phyloP scores from a whole-genome alignment of 2,113 vertebrate species.

The Plecotus auritus region DNA sequence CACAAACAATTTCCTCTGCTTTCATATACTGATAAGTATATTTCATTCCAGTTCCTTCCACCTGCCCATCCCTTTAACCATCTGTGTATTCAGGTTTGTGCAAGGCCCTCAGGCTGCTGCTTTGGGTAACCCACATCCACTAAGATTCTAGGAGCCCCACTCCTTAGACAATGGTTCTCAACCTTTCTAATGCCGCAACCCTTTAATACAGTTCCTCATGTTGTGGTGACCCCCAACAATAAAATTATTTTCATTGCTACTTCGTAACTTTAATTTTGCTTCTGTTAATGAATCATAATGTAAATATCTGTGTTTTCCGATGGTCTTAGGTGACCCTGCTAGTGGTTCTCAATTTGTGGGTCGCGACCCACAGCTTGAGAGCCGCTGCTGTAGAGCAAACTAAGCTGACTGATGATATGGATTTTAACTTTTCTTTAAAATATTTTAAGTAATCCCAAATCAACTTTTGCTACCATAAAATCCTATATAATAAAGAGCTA shows the following conservation, averaged over 20 bases:
- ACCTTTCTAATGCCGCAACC: no score
- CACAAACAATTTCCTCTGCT: background rate
- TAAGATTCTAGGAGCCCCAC: background rate
- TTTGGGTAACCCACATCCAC: background rate
- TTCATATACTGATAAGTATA: background rate
- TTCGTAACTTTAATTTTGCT: no score
- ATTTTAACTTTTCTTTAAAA: background rate
- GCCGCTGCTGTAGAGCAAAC: background rate
- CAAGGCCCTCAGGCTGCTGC: background rate
- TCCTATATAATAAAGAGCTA: no score
- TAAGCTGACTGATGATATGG: background rate
- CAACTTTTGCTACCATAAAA: background rate
- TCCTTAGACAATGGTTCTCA: no score
- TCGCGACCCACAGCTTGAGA: no score
- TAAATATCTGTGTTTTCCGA: no score
- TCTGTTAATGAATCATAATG: no score
- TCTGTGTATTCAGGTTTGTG: background rate
- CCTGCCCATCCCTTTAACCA: background rate
- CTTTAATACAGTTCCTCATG: no score
- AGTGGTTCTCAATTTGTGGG: no score
- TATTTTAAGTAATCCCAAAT: background rate
- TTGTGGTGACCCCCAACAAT: no score
- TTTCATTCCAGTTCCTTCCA: background rate
- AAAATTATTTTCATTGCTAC: no score
- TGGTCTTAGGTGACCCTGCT: no score